These are phyloP conservation scores for Pipa parva DNA, from an alignment of 2,113 vertebrate species.

Conservation along the genomic window DNA sequence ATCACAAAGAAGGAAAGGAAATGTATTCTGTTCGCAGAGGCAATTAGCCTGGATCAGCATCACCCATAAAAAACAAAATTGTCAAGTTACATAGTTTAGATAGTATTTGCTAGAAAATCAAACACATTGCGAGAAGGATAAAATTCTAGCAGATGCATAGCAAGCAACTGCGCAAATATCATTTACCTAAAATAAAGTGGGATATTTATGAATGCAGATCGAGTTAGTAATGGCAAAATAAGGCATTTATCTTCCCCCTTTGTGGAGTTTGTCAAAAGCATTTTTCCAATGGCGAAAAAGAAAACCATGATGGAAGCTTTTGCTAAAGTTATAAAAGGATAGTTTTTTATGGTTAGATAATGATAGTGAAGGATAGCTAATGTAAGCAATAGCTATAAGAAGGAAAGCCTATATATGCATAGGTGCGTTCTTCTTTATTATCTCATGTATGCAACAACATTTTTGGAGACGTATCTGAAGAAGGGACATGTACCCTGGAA, in stretches of 20 bases:
- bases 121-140: conserved; percentile 16
- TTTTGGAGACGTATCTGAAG: too few species aligned
- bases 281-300: background rate
- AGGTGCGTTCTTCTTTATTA: too few species aligned
- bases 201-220: conserved; percentile 13
- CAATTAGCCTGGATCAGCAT: conserved; percentile 27
- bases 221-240: conserved; percentile 2
- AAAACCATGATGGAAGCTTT: too few species aligned
- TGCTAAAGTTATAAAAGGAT: too few species aligned
- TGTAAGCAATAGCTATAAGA: too few species aligned
- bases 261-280: conserved; percentile 6
- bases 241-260: background rate
- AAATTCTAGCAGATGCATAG: conserved; percentile 18
- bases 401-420: too few species aligned
- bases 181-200: background rate
- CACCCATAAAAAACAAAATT: conserved; percentile 26
- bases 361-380: too few species aligned
- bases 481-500: too few species aligned
- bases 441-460: too few species aligned
- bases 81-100: conserved; percentile 23
- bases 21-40: conserved; percentile 13
- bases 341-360: too few species aligned
- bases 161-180: conserved; percentile 6
- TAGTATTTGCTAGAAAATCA: conserved; percentile 26
- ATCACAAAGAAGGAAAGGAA: conserved; percentile 1